Percentiles rank a stretch among this genome's conserved stretches.
phyloP scores from a whole-genome alignment of 2,797 vertebrate species.

The Prunella strophiata region DNA sequence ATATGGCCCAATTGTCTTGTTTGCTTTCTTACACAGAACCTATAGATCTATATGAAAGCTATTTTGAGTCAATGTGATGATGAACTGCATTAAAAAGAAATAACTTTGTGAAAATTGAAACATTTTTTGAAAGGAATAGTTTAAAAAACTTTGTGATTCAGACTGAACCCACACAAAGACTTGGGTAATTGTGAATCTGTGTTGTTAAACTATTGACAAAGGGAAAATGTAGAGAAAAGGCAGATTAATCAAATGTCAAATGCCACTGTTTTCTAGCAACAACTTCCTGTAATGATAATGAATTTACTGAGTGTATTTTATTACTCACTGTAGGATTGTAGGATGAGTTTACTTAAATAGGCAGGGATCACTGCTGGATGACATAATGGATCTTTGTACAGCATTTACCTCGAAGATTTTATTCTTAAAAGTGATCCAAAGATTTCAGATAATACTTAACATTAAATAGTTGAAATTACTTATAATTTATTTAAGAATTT shows the following conservation, averaged over 20 bases:
- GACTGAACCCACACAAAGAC: background rate
- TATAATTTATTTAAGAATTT: background rate
- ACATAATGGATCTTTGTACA: background rate
- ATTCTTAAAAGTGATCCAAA: background rate
- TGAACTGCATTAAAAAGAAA: background rate
- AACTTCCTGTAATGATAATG: background rate
- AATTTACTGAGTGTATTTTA: background rate
- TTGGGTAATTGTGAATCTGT: background rate
- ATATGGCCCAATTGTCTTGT: background rate
- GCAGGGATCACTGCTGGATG: no score
- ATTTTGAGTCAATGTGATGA: background rate
- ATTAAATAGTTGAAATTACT: background rate
- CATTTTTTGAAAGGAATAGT: background rate
- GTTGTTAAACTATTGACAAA: background rate
- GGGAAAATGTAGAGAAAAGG: background rate
- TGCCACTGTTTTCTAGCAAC: background rate
- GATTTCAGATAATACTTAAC: background rate
- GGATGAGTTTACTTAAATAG: background rate
- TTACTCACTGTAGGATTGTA: background rate
- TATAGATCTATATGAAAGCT: background rate
- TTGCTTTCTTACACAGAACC: background rate
- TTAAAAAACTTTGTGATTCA: background rate
- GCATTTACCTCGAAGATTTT: background rate
- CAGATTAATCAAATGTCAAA: background rate
- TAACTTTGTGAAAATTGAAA: background rate